Conservation (phyloP, 2,888 invertebrate species). For the Melanostoma mellinum region DNA sequence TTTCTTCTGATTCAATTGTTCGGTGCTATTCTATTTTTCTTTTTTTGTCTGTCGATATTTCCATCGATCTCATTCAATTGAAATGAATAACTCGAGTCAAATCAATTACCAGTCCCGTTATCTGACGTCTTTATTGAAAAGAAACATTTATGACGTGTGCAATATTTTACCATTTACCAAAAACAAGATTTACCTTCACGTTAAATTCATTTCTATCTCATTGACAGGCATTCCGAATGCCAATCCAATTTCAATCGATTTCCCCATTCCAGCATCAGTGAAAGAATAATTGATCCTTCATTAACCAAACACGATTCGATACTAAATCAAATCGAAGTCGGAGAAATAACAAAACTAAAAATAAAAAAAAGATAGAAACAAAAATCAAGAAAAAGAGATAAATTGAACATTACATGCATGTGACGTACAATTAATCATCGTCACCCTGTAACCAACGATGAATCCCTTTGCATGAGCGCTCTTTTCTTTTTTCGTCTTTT, state of each 20-base stretch:
- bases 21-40: no score
- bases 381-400: conserved; percentile 37
- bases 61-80: no score
- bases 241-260: conserved; percentile 1
- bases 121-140: neutral
- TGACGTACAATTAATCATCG: conserved; percentile 69
- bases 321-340: conserved; percentile 59
- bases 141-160: neutral
- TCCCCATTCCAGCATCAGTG: neutral
- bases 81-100: no score
- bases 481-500: conserved; percentile 44
- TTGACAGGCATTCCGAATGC: neutral
- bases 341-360: neutral
- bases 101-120: neutral
- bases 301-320: conserved; percentile 32
- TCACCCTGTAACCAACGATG: conserved; percentile 56
- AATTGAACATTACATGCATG: conserved; percentile 49
- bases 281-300: conserved; percentile 20
- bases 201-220: neutral
- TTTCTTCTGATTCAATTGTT: no score
- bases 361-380: conserved; percentile 62
- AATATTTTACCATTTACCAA: neutral
- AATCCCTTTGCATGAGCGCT: conserved; percentile 31
- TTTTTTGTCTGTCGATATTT: no score
- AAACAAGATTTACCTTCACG: neutral